Percentiles rank a stretch among this genome's conserved stretches.
These are phyloP conservation scores for Homarus americanus DNA, from an alignment of 1,140 invertebrate genomes.

Conservation along the genomic window DNA sequence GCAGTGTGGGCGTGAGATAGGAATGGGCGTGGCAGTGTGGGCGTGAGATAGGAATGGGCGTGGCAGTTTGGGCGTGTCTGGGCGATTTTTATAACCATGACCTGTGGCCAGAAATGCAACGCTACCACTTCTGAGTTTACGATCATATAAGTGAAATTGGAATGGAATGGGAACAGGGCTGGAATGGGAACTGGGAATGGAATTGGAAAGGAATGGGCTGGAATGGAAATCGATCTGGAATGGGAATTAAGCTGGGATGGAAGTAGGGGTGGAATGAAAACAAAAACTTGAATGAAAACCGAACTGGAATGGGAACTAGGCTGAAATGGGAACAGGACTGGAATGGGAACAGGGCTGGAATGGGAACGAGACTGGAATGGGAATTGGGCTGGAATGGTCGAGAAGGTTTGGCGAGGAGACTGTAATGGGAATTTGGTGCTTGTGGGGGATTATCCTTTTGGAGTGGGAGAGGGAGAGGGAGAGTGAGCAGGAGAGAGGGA, in stretches of 20 bases:
- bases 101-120: slow-evolving; percentile 1
- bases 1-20: neutral
- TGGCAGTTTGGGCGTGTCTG: neutral
- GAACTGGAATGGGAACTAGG: slow-evolving; percentile 62
- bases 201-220: slow-evolving; percentile 48
- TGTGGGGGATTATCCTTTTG: slow-evolving; percentile 46
- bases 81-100: slow-evolving; percentile 4
- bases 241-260: slow-evolving; percentile 56
- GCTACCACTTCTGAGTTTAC: slow-evolving; percentile 44
- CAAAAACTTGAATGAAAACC: slow-evolving; percentile 55
- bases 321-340: slow-evolving; percentile 63
- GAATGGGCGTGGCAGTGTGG: slow-evolving; percentile 23
- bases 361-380: slow-evolving; percentile 64
- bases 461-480: neutral
- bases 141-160: slow-evolving; percentile 64
- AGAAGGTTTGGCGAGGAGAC: too few relatives aligned
- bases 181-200: slow-evolving; percentile 46
- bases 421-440: slow-evolving; percentile 65
- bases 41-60: neutral
- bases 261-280: slow-evolving; percentile 66
- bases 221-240: slow-evolving; percentile 66
- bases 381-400: slow-evolving; percentile 58
- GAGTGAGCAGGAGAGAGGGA: neutral
- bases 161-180: slow-evolving; percentile 64
- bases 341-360: slow-evolving; percentile 62